phyloP scores from a whole-genome alignment of 2,888 invertebrate genomes.

The Aspidiotus rigidus region DNA sequence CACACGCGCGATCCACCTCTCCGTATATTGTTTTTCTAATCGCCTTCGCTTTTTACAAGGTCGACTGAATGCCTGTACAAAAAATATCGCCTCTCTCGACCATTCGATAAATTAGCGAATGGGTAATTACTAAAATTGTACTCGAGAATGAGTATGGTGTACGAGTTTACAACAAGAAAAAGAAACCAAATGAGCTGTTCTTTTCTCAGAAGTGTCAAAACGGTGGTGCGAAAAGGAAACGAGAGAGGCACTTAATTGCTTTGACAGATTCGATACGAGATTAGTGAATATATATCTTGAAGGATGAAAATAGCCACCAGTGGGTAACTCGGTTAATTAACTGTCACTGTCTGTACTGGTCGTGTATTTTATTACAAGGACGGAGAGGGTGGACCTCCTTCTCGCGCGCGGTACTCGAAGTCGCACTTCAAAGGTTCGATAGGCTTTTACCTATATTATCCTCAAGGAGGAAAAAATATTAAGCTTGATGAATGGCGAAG shows the following conservation, averaged over 20 bases:
- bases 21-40: conserved; percentile 25
- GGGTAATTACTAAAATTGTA: too few species aligned
- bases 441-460: too few species aligned
- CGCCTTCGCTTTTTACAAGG: conserved; percentile 17
- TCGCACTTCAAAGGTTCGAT: conserved; percentile 1
- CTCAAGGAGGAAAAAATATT: too few species aligned
- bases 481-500: too few species aligned
- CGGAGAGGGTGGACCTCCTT: neutral
- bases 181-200: too few species aligned
- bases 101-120: neutral
- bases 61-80: neutral
- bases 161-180: too few species aligned
- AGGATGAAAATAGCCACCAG: conserved; percentile 18
- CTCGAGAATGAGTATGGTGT: too few species aligned
- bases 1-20: neutral
- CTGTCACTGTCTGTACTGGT: conserved; percentile 21
- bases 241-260: conserved; percentile 21
- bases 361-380: conserved; percentile 15
- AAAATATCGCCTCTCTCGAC: neutral
- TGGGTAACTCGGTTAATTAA: conserved; percentile 25
- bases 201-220: neutral
- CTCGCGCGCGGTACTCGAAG: neutral
- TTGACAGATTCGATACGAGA: conserved; percentile 28
- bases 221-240: conserved; percentile 20
- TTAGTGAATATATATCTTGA: conserved; percentile 24